Base-by-base conservation (phyloP, 2,113 vertebrate species). In the Mesembrinibis cayennensis region DNA sequence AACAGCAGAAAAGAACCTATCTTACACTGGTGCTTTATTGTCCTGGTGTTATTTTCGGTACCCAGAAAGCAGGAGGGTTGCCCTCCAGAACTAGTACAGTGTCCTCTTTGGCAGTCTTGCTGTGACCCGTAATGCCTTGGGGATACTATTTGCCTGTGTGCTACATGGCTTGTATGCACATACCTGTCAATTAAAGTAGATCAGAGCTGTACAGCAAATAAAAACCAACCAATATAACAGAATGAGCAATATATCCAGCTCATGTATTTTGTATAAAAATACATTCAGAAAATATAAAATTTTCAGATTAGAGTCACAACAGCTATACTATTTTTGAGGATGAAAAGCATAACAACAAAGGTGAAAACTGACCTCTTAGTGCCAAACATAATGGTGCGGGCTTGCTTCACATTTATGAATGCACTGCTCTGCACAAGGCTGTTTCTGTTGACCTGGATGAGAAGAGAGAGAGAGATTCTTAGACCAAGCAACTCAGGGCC, bases 331-430 rank as follows among this genome's bases (percentile, higher is more conserved):
- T 26, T 76, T 82, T 65, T 71, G 26, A 19, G 73, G 65, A 88
- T 92, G 53, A 82, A 88, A 92, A 91, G 44, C 11, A 2, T 20
- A 79, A 80, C 14, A 56, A n/a, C 50, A 78, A 87, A 40, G 88
- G 95, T 70, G 26, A 97, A 91, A 98, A 93, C 99, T 98, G 95
- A 99, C 99, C 99, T 99, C 98, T 99, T 99, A 89, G 98, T 99
- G 98, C 97, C 99, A 98, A 99, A 99, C 99, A 99, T 99, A 97
- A 97, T 97, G 96, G 38, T 65, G 80, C 6, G 3, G 96, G 91
- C 97, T 97, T 97, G 93, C 91, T 97, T 97, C 97, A 97, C 94
- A 97, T 97, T 95, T 97, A 94, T 22, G 89, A 94, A 97, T 82
- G 79, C 94, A 94, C 71, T 86, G 86, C 34, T 92, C 96, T 90